Percentiles rank a stretch among this genome's conserved stretches.
Conservation (phyloP, 2,113 vertebrate species). For the Bujurquina vittata region DNA sequence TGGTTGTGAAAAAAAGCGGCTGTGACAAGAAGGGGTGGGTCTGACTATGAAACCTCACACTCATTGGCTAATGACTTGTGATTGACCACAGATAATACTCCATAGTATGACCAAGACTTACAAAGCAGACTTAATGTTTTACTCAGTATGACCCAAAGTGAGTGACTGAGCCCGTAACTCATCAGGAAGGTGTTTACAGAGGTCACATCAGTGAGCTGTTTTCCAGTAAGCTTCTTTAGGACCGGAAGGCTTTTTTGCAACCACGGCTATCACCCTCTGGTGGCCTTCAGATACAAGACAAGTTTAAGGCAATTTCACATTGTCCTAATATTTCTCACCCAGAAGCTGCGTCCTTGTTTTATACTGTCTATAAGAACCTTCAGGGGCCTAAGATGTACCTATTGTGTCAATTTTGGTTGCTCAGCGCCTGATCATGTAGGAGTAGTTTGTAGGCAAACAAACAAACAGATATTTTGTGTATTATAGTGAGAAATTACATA, state of each 20-base stretch:
- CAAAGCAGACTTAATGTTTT: not conserved
- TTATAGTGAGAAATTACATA: not conserved
- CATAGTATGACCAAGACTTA: not conserved
- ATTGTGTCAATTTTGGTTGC: too few species aligned
- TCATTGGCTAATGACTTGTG: not conserved
- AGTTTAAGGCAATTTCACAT: not conserved
- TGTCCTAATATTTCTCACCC: too few species aligned
- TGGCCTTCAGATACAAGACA: not conserved
- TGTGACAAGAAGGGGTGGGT: not conserved
- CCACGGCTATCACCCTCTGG: too few species aligned
- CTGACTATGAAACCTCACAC: too few species aligned
- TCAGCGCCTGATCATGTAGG: too few species aligned
- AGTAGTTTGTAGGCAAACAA: too few species aligned
- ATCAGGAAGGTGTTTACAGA: not conserved
- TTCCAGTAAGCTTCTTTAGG: not conserved
- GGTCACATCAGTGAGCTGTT: not conserved
- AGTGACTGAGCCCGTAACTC: too few species aligned
- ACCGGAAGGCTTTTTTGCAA: too few species aligned
- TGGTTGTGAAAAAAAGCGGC: not conserved
- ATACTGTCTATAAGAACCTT: too few species aligned
- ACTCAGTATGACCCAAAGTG: not conserved
- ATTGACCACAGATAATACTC: not conserved
- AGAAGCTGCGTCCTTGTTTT: too few species aligned
- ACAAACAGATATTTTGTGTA: not conserved
- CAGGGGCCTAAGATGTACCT: too few species aligned